Base-by-base conservation (phyloP, 2,888 invertebrate species). In the Aphidoletes aphidimyza region DNA sequence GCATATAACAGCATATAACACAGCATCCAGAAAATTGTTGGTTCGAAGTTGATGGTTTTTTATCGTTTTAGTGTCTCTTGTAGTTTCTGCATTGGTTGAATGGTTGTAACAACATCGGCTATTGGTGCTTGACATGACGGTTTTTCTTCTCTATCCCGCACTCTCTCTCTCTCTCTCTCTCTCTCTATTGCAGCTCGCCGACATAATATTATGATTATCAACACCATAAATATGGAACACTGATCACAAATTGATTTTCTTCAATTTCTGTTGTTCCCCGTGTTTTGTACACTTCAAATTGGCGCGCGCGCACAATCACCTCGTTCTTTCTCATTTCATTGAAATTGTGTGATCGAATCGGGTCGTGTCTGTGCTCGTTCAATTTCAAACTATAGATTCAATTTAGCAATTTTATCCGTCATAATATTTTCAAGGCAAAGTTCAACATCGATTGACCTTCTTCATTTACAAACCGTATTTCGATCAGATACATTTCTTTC, bases 161-260 rank as follows among this genome's bases (percentile, higher is more conserved):
- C n/a, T n/a, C n/a, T n/a, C n/a, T n/a, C n/a, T n/a, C n/a, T 47
- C 17, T 47, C 19, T 47, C 19, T 47, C 19, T 2, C 17, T 47
- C 26, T 22, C 3, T 54, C 22, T 26, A 11, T 54, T 22, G 17
- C 3, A 26, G 30, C 26, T 34, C 14, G n/a, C 2, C 8, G 6
- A 5, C 3, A 11, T 34, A 30, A 30, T 69, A 69, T 69, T 69
- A 17, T 30, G 26, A 69, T 69, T 69, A 69, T 69, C 69, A 69
- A 69, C 69, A 69, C 69, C 69, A 69, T 69, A 69, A 69, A 69
- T 69, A 69, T 69, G 30, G 69, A 69, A 26, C 69, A 69, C 34
- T 30, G 69, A 30, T 30, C 69, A 30, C 19, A 69, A 54, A 69
- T 69, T 69, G 69, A 69, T 69, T 69, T 69, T 30, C 69, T 69